Conservation (phyloP, 2,888 invertebrate species). For the Sarcophaga variegata region DNA sequence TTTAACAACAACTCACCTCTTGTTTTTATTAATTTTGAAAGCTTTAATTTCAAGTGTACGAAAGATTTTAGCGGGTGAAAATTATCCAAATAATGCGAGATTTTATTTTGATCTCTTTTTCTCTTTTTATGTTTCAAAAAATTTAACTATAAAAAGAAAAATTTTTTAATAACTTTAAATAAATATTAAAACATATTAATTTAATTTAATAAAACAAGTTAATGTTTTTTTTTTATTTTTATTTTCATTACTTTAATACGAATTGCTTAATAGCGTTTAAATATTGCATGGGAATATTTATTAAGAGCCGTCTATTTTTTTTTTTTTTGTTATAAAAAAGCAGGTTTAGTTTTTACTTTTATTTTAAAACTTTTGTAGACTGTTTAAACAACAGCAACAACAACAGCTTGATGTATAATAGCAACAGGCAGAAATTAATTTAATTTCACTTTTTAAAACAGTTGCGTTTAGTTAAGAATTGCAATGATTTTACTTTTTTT, state of each 20-base stretch:
- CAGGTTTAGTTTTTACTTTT: slow-evolving; percentile 6
- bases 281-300: background rate
- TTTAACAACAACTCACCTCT: background rate
- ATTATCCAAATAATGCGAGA: background rate
- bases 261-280: background rate
- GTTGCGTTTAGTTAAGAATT: background rate
- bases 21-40: background rate
- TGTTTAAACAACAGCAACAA: background rate
- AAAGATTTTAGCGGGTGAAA: background rate
- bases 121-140: background rate
- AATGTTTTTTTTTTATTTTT: background rate
- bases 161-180: background rate
- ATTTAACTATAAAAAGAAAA: background rate
- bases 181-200: background rate
- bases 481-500: background rate
- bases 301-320: background rate
- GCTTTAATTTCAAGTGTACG: background rate
- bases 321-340: background rate
- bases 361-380: background rate
- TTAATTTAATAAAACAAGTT: too few relatives aligned
- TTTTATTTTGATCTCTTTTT: background rate
- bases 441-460: background rate
- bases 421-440: background rate
- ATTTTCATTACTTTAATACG: background rate
- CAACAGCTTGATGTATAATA: slow-evolving; percentile 9